A percentile compares a stretch with the other conserved stretches of the same genome.
Evolutionary conservation across 1,140 invertebrate genomes (phyloP).

Genomic region (Tetramorium alpestre): DNA sequence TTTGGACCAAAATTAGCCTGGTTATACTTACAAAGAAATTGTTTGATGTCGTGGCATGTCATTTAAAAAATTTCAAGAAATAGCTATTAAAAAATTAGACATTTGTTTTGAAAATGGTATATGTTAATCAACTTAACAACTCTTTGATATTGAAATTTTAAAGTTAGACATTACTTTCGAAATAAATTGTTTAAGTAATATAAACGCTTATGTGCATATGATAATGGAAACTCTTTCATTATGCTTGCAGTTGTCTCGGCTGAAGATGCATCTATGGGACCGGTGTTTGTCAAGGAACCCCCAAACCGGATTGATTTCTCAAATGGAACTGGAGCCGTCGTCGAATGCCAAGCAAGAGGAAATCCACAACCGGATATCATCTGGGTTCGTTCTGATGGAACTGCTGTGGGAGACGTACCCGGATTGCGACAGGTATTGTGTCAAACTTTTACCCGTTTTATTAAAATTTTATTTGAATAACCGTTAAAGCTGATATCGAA

Average conservation of each 20-base stretch:
- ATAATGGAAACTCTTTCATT: not conserved
- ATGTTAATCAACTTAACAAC: not conserved
- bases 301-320: slow-evolving; percentile 96
- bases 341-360: slow-evolving; percentile 96
- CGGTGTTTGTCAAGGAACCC: slow-evolving; percentile 96
- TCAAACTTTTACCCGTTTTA: not conserved
- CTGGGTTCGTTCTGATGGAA: slow-evolving; percentile 95
- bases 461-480: slow-evolving; percentile 3
- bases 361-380: slow-evolving; percentile 96
- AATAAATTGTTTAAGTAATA: not conserved
- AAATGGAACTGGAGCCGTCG: slow-evolving; percentile 96
- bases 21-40: not conserved
- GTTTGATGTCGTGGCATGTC: not conserved
- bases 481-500: not conserved
- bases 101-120: not conserved
- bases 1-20: not conserved
- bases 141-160: not conserved
- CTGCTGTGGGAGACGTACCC: slow-evolving; percentile 94
- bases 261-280: slow-evolving; percentile 92
- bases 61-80: not conserved
- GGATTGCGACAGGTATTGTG: slow-evolving; percentile 91
- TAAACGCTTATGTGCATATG: too few relatives aligned
- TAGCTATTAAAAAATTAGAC: not conserved
- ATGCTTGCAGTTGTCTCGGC: slow-evolving; percentile 77
- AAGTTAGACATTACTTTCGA: not conserved